phyloP scores from a whole-genome alignment of 2,797 vertebrate species.

The Bovichtus diacanthus region DNA sequence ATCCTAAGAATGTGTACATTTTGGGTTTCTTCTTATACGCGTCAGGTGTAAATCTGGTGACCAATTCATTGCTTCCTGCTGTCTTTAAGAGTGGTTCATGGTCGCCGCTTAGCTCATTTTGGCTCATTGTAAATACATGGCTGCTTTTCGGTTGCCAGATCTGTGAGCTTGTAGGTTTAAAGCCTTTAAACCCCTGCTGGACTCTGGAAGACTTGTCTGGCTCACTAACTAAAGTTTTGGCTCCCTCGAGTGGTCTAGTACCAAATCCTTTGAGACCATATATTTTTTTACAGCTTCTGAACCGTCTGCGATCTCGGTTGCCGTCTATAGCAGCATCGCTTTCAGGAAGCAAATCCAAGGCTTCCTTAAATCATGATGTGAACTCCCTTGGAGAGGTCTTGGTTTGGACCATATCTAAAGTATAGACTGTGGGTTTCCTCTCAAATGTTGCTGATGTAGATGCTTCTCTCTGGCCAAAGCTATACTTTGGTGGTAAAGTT shows the following conservation, averaged over 20 bases:
- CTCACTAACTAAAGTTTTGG: constrained; percentile 32
- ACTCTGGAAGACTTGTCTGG: neutral
- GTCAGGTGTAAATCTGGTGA: neutral
- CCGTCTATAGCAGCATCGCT: neutral
- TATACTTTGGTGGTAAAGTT: constrained; percentile 47
- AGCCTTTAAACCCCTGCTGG: constrained; percentile 11
- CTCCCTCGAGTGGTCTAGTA: constrained; percentile 53
- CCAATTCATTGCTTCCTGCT: neutral
- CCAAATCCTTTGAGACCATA: constrained; percentile 39
- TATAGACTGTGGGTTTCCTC: neutral
- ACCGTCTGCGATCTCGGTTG: neutral
- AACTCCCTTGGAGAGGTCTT: neutral
- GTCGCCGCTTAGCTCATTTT: neutral
- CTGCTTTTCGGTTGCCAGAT: constrained; percentile 22
- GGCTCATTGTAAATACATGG: neutral
- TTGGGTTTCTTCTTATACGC: constrained; percentile 7
- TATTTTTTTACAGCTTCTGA: constrained; percentile 13
- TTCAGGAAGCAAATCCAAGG: neutral
- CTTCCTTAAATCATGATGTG: neutral
- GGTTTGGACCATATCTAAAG: neutral
- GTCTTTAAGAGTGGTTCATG: neutral
- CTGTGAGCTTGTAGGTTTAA: constrained; percentile 3
- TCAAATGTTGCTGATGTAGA: neutral
- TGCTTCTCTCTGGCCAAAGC: constrained; percentile 49
- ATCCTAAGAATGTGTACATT: neutral